Conservation (phyloP, 2,113 vertebrate genomes). For the Perognathus longimembris region DNA sequence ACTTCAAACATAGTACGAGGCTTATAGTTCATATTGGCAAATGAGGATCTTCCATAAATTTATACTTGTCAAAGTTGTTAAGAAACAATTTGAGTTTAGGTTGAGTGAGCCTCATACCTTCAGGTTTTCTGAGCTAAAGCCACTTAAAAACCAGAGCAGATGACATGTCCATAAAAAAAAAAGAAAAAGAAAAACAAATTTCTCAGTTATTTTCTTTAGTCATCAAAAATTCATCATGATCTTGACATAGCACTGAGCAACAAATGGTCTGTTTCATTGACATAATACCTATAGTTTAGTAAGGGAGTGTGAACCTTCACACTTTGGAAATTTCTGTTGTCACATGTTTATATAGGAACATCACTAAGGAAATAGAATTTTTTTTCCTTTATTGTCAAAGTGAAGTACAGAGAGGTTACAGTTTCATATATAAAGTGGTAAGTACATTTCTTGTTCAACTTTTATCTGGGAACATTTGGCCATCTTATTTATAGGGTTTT, state of each 20-base stretch:
- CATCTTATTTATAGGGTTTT: too few species aligned
- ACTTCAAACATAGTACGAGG: too few species aligned
- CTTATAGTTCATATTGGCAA: background rate
- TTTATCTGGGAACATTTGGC: too few species aligned
- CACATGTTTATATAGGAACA: background rate
- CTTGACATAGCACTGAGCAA: background rate
- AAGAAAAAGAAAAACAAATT: too few species aligned
- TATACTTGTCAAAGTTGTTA: background rate
- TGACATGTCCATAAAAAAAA: background rate
- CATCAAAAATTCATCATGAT: background rate
- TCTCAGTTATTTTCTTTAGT: background rate
- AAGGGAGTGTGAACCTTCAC: background rate
- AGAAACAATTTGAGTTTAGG: background rate
- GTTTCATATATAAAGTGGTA: too few species aligned
- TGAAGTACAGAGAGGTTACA: too few species aligned
- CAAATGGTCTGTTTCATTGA: background rate
- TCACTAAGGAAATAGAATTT: background rate
- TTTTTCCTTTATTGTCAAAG: too few species aligned
- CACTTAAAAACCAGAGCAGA: background rate
- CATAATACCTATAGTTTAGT: background rate
- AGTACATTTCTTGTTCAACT: too few species aligned
- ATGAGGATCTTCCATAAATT: background rate
- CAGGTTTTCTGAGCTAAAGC: background rate
- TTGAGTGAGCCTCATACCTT: background rate
- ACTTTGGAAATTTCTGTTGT: background rate